phyloP scores from a whole-genome alignment of 92 coral and sea anemone species.

The Metridium senile region DNA sequence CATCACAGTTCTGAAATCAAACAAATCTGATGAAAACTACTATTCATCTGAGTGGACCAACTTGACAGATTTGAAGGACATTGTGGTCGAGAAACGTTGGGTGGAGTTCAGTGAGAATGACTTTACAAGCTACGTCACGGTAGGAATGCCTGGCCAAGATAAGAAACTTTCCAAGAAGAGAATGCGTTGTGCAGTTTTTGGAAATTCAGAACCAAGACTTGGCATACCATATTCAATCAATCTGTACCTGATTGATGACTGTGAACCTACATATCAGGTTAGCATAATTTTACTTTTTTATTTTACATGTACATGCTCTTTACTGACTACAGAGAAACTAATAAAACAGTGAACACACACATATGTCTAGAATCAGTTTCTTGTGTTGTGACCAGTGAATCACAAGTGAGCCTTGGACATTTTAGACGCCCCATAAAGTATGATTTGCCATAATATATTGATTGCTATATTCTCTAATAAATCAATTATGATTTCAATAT shows the following conservation, averaged over 20 bases:
- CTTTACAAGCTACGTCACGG: conserved; percentile 46
- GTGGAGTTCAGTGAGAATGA: conserved; percentile 37
- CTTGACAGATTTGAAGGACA: conserved; percentile 2
- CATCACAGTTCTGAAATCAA: conserved; percentile 21
- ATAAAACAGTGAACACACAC: too few species aligned
- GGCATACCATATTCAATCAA: conserved; percentile 40
- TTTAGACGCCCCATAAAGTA: too few species aligned
- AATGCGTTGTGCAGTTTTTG: conserved; percentile 73
- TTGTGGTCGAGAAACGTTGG: conserved; percentile 30
- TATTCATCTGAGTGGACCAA: conserved; percentile 14
- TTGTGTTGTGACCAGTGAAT: too few species aligned
- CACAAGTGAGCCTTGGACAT: too few species aligned
- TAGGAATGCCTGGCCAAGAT: conserved; percentile 35
- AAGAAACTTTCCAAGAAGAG: conserved; percentile 56
- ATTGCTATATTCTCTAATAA: too few species aligned
- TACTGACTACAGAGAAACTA: too few species aligned
- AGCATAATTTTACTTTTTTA: too few species aligned
- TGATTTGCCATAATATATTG: too few species aligned
- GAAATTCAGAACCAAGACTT: conserved; percentile 37
- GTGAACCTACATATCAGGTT: conserved; percentile 71
- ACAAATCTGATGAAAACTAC: neutral
- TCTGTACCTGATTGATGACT: conserved; percentile 68
- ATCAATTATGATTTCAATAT: too few species aligned
- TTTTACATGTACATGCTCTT: too few species aligned
- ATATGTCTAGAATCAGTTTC: too few species aligned